Evolutionary conservation across 2,113 vertebrate species (phyloP), one percentile per base, ranked within the genome.

Genomic region (Alexandromys fortis): DNA sequence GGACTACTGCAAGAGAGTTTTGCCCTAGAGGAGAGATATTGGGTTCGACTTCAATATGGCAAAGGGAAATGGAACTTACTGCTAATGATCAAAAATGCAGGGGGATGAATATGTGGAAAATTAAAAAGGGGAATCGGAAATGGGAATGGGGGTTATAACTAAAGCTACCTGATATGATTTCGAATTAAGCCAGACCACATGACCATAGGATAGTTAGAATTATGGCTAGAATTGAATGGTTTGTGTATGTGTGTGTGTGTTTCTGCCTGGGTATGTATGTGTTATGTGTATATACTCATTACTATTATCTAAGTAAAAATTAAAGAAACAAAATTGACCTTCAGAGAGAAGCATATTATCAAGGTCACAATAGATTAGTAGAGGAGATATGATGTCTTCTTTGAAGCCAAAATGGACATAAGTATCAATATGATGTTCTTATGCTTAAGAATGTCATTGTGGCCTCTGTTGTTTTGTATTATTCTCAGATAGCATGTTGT

Each of bases 281-380:
- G 30, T 68, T 33, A 47, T 21, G 8, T 67, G 26, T 67, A 2
- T 86, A 47, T 42, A 35, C 16, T 81, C 5, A 92, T 35, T 88
- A n/a, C 16, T 82, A 38, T 95, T 94, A 45, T 90, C 49, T 91
- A 22, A 82, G 35, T 79, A 45, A 82, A 78, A 58, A 78, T 68
- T 63, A 63, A 73, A 73, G 52, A 93, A 87, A 0, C 10, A 92
- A 89, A 86, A 90, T n/a, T 89, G 52, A 68, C 89, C 47, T 42
- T 42, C 35, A 49, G 24, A 90, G 65, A 90, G 70, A 65, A 90
- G 19, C 47, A 78, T 72, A 68, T 22, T 73, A 58, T 22, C 79
- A 93, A 68, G 63, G 38, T 89, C 75, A 35, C 52, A n/a, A 13
- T 58, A n/a, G 85, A 26, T 89, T 6, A 42, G 26, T 17, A 58